Percentiles rank a stretch among this genome's conserved stretches.
Evolutionary conservation across 2,113 vertebrate species (phyloP).

Genomic region (Lophotis ruficrista): DNA sequence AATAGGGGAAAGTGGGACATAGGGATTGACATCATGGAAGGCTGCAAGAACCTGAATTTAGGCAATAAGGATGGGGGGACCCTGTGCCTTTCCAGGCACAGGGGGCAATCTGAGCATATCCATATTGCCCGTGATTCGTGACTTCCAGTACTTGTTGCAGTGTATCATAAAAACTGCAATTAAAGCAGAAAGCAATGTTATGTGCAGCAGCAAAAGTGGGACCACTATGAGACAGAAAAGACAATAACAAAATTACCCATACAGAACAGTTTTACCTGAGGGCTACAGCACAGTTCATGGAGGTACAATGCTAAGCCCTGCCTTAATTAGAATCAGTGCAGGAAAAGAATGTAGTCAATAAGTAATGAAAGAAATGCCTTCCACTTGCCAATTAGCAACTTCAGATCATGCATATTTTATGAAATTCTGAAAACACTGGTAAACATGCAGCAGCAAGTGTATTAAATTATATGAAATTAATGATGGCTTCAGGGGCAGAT

Average conservation of each 20-base stretch:
- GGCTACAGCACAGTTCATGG: not conserved
- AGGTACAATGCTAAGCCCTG: not conserved
- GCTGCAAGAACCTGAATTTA: not conserved
- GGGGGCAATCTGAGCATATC: not conserved
- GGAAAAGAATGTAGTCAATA: not conserved
- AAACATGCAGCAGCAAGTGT: slow-evolving; percentile 4
- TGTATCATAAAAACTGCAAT: not conserved
- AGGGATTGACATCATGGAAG: not conserved
- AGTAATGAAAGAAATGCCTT: not conserved
- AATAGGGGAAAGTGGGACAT: not conserved
- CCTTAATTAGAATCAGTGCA: not conserved
- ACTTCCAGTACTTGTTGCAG: not conserved
- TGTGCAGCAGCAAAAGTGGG: not conserved
- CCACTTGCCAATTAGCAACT: not conserved
- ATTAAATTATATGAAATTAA: slow-evolving; percentile 31
- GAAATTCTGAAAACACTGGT: slow-evolving; percentile 17
- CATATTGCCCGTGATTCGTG: not conserved
- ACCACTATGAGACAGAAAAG: not conserved
- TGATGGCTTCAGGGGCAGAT: slow-evolving; percentile 24
- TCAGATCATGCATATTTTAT: slow-evolving; percentile 33
- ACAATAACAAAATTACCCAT: not conserved
- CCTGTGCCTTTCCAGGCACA: not conserved
- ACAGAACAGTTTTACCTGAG: not conserved
- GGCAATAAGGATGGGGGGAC: not conserved
- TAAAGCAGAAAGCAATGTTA: not conserved